Conservation (phyloP, 2,113 vertebrate species). For the Gadus chalcogrammus region DNA sequence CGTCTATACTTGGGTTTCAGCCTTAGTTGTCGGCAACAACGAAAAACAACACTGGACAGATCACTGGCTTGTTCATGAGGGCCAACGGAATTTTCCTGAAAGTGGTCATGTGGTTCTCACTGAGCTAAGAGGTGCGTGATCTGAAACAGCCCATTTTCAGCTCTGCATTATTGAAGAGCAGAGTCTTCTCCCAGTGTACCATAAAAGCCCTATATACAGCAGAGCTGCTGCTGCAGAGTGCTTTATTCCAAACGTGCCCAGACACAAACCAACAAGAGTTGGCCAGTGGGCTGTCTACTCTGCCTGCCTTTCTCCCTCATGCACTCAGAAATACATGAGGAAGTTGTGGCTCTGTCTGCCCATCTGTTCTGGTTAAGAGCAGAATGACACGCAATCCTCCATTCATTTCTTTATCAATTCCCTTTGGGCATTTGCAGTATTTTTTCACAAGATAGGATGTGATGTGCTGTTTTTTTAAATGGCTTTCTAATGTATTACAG, state of each 20-base stretch:
- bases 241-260: constrained; percentile 20
- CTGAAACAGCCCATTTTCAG: constrained; percentile 37
- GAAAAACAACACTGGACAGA: too few relatives aligned
- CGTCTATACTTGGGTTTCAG: too few relatives aligned
- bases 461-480: too few relatives aligned
- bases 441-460: too few relatives aligned
- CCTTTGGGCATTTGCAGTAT: too few relatives aligned
- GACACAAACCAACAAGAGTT: constrained; percentile 28
- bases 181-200: constrained; percentile 20
- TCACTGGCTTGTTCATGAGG: too few relatives aligned
- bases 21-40: too few relatives aligned
- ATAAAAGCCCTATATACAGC: constrained; percentile 34
- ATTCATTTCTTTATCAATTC: not conserved
- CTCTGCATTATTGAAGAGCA: constrained; percentile 49
- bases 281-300: constrained; percentile 22
- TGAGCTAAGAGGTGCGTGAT: constrained; percentile 24
- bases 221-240: constrained; percentile 20
- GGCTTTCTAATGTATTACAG: too few relatives aligned
- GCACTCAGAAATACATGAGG: constrained; percentile 56
- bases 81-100: too few relatives aligned
- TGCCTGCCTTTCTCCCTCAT: constrained; percentile 18
- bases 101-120: not conserved
- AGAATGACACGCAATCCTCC: constrained; percentile 32
- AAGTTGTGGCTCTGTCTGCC: constrained; percentile 13
- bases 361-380: constrained; percentile 22